Evolutionary conservation across 1,140 invertebrate genomes (phyloP), one percentile per base, ranked within the genome.

Genomic region (Phymorhynchus buccinoides): DNA sequence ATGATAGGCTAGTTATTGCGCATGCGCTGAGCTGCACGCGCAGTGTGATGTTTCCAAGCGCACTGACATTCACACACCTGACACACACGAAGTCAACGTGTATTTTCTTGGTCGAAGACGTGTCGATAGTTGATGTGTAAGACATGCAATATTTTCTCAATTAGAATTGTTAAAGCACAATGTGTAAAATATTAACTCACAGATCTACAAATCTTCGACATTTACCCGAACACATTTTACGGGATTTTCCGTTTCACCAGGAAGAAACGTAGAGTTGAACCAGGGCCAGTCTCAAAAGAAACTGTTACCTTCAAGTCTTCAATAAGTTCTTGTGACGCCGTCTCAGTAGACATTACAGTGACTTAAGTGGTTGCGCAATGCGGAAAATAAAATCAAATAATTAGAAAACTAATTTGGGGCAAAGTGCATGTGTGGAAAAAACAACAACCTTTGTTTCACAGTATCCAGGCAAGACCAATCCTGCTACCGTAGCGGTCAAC

Each of bases 41-140:
- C 44, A 52, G 77, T 30, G 22, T 30, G 30, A 79, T 79, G 77
- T 79, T 79, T 79, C 77, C 77, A 79, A 56, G 77, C 42, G 77
- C 77, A 79, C 37, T 52, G 42, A 32, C 42, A 44, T 41, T 41
- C 42, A 79, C 77, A 52, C 75, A 14, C 75, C 75, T 42, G 7
- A 42, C 18, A 16, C 27, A 42, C 22, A 9, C 27, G 16, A 2
- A 2, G 2, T 12, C 37, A 16, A n/a, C 39, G 35, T 37, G 75
- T 78, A 41, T 41, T n/a, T 42, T 14, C 30, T 42, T 44, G 27
- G 75, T 41, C 37, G 75, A n/a, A 78, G 27, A 27, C 16, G 35
- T 7, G 12, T 37, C 73, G 30, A 18, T 75, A 37, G 16, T 75
- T 41, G 30, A 39, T 12, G 32, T 75, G 73, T 35, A 16, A 22